Percentiles rank a stretch among this genome's conserved stretches.
These are phyloP conservation scores for Trematocara stigmaticum DNA, from an alignment of 2,113 vertebrate species.

Conservation along the genomic window DNA sequence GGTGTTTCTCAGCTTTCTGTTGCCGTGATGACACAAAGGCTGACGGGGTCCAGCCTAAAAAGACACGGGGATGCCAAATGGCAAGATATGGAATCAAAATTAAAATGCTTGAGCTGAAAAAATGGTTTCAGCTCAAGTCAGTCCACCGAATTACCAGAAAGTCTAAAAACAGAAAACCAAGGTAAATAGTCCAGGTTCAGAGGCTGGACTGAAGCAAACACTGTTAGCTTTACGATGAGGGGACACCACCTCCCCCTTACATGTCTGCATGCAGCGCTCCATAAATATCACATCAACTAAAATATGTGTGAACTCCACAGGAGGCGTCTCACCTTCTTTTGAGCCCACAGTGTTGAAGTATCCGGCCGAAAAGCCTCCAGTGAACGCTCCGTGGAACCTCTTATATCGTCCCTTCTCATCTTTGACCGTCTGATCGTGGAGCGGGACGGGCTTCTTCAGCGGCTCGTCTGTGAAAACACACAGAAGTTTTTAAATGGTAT, in stretches of 20 bases:
- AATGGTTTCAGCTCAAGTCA: neutral
- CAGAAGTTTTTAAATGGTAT: accelerated
- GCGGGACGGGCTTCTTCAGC: constrained; percentile 83
- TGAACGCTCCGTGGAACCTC: constrained; percentile 95
- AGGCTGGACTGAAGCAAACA: too few relatives aligned
- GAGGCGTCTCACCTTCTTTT: constrained; percentile 80
- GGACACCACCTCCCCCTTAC: too few relatives aligned
- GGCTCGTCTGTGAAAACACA: constrained; percentile 73
- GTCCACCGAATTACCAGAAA: too few relatives aligned
- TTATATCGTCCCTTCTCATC: constrained; percentile 91
- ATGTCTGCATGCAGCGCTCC: neutral
- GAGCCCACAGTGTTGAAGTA: constrained; percentile 95
- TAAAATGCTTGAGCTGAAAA: neutral
- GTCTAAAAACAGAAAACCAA: neutral
- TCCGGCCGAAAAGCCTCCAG: constrained; percentile 93
- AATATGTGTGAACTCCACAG: neutral
- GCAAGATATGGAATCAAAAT: neutral
- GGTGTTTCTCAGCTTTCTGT: constrained; percentile 80
- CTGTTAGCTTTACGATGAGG: too few relatives aligned
- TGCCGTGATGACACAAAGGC: constrained; percentile 89
- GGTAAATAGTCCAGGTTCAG: too few relatives aligned
- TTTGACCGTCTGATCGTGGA: constrained; percentile 92
- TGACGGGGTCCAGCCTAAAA: constrained; percentile 88
- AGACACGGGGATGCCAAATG: neutral
- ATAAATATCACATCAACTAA: accelerated